Evolutionary conservation across 2,888 invertebrate genomes (phyloP).

Genomic region (Patella pellucida): DNA sequence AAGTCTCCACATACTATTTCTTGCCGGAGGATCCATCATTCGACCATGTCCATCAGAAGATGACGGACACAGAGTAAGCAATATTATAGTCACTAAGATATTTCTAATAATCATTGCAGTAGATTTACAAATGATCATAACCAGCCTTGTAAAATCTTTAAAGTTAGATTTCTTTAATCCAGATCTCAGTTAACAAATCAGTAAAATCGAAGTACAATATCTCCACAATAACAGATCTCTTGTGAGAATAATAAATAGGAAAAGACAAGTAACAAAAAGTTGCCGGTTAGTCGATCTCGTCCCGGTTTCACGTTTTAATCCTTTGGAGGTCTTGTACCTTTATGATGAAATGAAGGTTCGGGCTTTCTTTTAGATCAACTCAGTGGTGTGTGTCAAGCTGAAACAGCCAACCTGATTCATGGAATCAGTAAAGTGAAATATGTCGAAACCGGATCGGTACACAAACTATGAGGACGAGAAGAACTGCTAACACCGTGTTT

Average conservation of each 20-base stretch:
- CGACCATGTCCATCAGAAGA: constrained; percentile 75
- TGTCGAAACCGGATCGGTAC: constrained; percentile 2
- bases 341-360: too few relatives aligned
- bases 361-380: too few relatives aligned
- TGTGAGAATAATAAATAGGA: too few relatives aligned
- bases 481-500: constrained; percentile 11
- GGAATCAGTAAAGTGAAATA: constrained; percentile 1
- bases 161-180: too few relatives aligned
- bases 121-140: too few relatives aligned
- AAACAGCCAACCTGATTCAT: constrained; percentile 6
- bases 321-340: background rate
- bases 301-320: background rate
- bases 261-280: too few relatives aligned
- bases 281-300: too few relatives aligned
- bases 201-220: too few relatives aligned
- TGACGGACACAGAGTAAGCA: background rate
- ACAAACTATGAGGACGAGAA: constrained; percentile 9
- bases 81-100: background rate
- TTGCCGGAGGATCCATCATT: constrained; percentile 91
- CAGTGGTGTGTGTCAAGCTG: too few relatives aligned
- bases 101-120: background rate
- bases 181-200: too few relatives aligned
- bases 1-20: constrained; percentile 94
- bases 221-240: too few relatives aligned
- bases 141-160: too few relatives aligned